Evolutionary conservation across 2,797 vertebrate genomes (phyloP), one percentile per base, ranked within the genome.

Genomic region (Florisuga fusca): DNA sequence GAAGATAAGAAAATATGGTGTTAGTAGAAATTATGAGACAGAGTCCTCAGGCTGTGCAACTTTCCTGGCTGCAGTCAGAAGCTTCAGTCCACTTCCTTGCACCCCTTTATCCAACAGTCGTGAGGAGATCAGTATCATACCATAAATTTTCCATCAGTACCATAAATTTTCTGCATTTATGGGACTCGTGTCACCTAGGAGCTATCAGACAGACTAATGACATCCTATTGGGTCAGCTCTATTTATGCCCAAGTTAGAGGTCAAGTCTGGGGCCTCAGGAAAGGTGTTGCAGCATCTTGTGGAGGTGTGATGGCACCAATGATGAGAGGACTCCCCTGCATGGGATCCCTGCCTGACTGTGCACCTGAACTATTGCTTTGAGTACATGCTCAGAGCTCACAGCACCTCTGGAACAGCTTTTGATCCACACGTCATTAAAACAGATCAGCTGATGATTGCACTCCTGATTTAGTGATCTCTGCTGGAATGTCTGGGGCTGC

Each of bases 401-500:
- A 41, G 68, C 55, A 29, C 64, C 51, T 63, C 25, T 5, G 27
- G 54, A 71, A 34, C 54, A 67, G 62, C 29, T 55, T 89, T 93
- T 8, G 0, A 89, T 81, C 87, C 11, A 6, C 1, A 18, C 63
- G 51, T 81, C 83, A 29, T 93, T 93, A 94, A 87, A 73, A 67
- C 76, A 78, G 66, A 94, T 82, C 92, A 92, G 71, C 51, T 77
- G 67, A 91, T 93, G 82, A 95, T 51, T 68, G 53, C 41, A 10
- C 62, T 67, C 76, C 43, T 2, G 0, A 72, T 91, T 90, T 74
- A 94, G 87, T 84, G 82, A 89, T 93, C 87, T 78, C 68, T 62
- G 84, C 27, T 89, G 84, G 92, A 95, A 87, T 93, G 93, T 87
- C 93, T 76, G 73, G 87, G 87, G 69, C 87, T 96, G 87, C 73